These are phyloP conservation scores for Stichodactyla helianthus DNA, from an alignment of 64 coral and sea anemone species.

Conservation along the genomic window DNA sequence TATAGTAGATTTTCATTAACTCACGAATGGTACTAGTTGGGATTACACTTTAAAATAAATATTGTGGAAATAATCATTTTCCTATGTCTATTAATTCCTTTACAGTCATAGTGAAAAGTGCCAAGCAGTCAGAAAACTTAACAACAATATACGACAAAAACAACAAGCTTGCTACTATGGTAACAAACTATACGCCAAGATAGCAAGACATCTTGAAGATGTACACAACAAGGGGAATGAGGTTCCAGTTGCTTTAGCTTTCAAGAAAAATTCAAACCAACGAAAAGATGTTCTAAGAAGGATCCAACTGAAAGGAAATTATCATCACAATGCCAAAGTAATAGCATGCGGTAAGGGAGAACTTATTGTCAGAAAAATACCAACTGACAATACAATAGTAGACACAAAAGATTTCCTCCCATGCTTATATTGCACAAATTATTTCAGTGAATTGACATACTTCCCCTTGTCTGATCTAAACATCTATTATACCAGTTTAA, in stretches of 20 bases:
- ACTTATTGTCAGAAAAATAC: too few relatives aligned
- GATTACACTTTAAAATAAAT: too few relatives aligned
- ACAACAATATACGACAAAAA: slow-evolving; percentile 25
- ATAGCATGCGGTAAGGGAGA: too few relatives aligned
- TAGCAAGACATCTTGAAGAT: slow-evolving; percentile 9
- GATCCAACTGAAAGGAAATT: not conserved
- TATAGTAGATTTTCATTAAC: too few relatives aligned
- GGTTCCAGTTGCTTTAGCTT: not conserved
- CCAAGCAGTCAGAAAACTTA: not conserved
- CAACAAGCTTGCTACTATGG: slow-evolving; percentile 34
- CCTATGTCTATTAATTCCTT: not conserved
- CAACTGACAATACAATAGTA: too few relatives aligned
- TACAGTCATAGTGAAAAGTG: not conserved
- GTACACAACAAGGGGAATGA: not conserved
- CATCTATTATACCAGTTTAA: too few relatives aligned
- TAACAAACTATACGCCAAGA: slow-evolving; percentile 1
- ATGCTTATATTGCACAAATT: too few relatives aligned
- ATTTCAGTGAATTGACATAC: too few relatives aligned
- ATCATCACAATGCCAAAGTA: not conserved
- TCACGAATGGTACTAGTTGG: too few relatives aligned
- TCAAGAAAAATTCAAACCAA: not conserved
- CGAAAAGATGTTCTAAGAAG: not conserved
- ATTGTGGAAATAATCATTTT: not conserved
- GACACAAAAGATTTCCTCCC: too few relatives aligned
- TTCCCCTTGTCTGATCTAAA: too few relatives aligned